phyloP scores from a whole-genome alignment of 2,797 vertebrate species.

The Dermochelys coriacea region DNA sequence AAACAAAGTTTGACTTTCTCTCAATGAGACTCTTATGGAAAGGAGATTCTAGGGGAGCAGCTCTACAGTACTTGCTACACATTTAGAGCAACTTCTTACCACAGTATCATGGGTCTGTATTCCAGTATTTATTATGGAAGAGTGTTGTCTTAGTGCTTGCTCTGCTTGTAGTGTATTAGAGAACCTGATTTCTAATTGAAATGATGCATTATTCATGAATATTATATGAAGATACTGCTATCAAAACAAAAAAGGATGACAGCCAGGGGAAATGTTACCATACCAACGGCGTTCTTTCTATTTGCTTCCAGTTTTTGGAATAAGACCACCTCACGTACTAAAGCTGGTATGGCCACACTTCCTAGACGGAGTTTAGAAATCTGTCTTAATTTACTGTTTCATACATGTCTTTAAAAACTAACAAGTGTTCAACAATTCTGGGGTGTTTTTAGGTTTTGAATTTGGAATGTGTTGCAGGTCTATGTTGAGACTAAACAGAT shows the following conservation, averaged over 20 bases:
- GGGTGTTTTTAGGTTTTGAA: not conserved
- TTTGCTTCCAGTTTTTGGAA: slow-evolving; percentile 57
- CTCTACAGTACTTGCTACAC: not conserved
- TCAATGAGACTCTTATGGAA: not conserved
- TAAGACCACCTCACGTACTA: slow-evolving; percentile 45
- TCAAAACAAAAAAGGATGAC: not conserved
- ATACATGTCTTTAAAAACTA: not conserved
- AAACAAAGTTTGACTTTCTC: not conserved
- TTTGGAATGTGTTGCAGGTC: not conserved
- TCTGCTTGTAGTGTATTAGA: not conserved
- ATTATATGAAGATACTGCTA: not conserved
- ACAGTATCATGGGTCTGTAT: not conserved
- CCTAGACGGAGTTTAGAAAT: slow-evolving; percentile 21
- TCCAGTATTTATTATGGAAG: not conserved
- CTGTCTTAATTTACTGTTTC: slow-evolving; percentile 50
- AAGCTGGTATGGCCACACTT: slow-evolving; percentile 25
- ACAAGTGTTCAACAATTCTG: slow-evolving; percentile 25
- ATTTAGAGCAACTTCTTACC: not conserved
- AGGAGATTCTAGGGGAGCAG: not conserved
- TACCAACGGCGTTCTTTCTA: slow-evolving; percentile 11
- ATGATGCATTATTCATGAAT: not conserved
- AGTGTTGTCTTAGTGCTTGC: not conserved
- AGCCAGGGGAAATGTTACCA: slow-evolving; percentile 16
- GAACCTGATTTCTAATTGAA: not conserved
- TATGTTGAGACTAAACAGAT: slow-evolving; percentile 5